Evolutionary conservation across 2,113 vertebrate species (phyloP), one percentile per base, ranked within the genome.

Genomic region (Phocoena sinus): DNA sequence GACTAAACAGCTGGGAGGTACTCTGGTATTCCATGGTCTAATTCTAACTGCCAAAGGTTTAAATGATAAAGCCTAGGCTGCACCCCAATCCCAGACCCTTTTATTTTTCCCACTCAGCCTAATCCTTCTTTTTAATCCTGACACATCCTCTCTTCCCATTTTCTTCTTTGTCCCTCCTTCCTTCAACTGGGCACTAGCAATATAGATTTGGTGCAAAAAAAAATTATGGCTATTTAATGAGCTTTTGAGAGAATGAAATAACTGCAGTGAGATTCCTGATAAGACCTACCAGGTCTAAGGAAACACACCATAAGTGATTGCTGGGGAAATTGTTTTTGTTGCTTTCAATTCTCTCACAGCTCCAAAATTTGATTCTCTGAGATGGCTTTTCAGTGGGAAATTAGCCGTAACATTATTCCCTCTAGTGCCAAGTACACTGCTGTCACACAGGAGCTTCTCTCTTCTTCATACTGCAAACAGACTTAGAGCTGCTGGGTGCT

Each of bases 321-420:
- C 3, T 13, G 0, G 28, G 58, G 25, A 44, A 12, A 17, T 14
- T 58, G 41, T 28, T n/a, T 6, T 31, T 44, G 85, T 10, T n/a
- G 23, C 8, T 79, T 73, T 90, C 12, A 70, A 0, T 79, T 44
- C 33, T n/a, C 23, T 70, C n/a, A 36, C 23, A 36, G 63, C 28
- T 85, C 62, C 20, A 41, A 62, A 77, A 18, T 9, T 3, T 2
- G 25, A 28, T 26, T 67, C 60, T 68, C 36, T n/a, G 44, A 77
- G 67, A 47, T 20, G 47, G 50, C 18, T 68, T 31, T 67, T 91
- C 62, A 41, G 28, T 28, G 21, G 44, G 58, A 53, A 44, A n/a
- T 25, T 47, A 38, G 44, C 44, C 6, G 0, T 26, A 10, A 28
- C 8, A 1, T 28, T 23, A 41, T 3, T 14, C 18, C 18, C 10